Conservation (phyloP, 2,888 invertebrate genomes). For the Salpingus planirostris region DNA sequence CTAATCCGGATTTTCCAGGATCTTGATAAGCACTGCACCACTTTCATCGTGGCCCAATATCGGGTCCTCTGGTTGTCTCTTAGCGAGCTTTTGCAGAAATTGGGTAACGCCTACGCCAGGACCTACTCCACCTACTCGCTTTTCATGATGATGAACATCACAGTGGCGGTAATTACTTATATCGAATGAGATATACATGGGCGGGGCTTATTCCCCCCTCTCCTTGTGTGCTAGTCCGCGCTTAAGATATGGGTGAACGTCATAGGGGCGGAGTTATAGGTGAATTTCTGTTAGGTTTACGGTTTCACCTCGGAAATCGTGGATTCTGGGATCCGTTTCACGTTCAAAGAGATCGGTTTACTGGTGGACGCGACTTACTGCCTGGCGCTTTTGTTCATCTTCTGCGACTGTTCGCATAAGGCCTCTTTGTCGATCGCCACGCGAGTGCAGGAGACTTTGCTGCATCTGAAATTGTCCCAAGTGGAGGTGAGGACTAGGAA, state of each 20-base stretch:
- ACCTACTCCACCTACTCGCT: slow-evolving; percentile 59
- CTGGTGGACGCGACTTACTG: slow-evolving; percentile 56
- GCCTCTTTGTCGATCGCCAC: slow-evolving; percentile 56
- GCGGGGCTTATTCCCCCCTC: too few relatives aligned
- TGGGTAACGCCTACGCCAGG: slow-evolving; percentile 59
- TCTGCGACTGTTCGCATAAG: slow-evolving; percentile 59
- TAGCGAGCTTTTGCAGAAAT: slow-evolving; percentile 54
- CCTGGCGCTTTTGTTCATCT: slow-evolving; percentile 51
- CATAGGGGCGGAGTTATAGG: too few relatives aligned
- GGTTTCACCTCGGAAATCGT: slow-evolving; percentile 59
- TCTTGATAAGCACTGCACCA: slow-evolving; percentile 47
- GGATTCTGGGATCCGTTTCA: slow-evolving; percentile 56
- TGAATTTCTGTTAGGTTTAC: slow-evolving; percentile 42
- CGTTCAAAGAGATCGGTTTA: slow-evolving; percentile 59
- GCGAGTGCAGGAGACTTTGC: slow-evolving; percentile 52
- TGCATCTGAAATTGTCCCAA: slow-evolving; percentile 49
- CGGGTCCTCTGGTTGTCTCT: slow-evolving; percentile 56
- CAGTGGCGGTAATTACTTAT: slow-evolving; percentile 45
- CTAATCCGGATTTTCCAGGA: too few relatives aligned
- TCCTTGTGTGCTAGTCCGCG: too few relatives aligned
- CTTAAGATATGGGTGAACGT: too few relatives aligned
- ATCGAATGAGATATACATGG: not conserved
- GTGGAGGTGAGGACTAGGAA: slow-evolving; percentile 52
- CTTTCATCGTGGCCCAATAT: slow-evolving; percentile 51
- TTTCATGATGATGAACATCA: slow-evolving; percentile 61